Base-by-base conservation (phyloP, 2,797 vertebrate genomes). In the Gadopsis marmoratus region DNA sequence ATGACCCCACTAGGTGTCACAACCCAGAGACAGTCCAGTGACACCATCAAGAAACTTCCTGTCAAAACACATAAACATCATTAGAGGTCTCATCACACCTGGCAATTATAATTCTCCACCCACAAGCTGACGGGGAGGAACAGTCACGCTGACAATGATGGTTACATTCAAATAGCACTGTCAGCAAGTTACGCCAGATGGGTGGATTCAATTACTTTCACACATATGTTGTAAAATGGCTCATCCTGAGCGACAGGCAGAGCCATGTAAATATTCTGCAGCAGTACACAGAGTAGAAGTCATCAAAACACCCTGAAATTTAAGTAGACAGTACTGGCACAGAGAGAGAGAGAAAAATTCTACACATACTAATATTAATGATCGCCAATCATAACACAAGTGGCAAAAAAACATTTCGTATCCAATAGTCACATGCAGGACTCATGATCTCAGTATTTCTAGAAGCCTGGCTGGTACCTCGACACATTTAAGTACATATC, bases 1-100 rank as follows among this genome's bases (percentile, higher is more conserved):
- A 71, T 75, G 61, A 83, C 43, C 61, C 61, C 55, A 75, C 29
- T 51, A 7, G 14, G 71, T 68, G 58, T 73, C 79, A 87, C 61
- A 71, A 59, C 55, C 29, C 19, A 43, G 43, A 64, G 16, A 61
- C 33, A 45, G 11, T 23, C 26, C 35, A 29, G 12, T 35, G 5
- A 66, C 47, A 80, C 51, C 66, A 65, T 19, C 16, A 23, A 64
- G 26, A 26, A 26, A 12, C 37, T 47, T 79, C 35, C 37, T 79
- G 37, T 54, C 7, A 0, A 51, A 70, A 72, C 47, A 76, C 48
- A 68, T 10, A 45, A 62, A 72, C 55, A 84, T 31, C 17, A 53
- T 45, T 41, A 39, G 50, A 9, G 51, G 67, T 67, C 54, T 82
- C 67, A 53, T 65, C 48, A 53, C 26, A 78, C 64, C 55, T 71